Evolutionary conservation across 2,797 vertebrate species (phyloP), one percentile per base, ranked within the genome.

Genomic region (Euthynnus affinis): DNA sequence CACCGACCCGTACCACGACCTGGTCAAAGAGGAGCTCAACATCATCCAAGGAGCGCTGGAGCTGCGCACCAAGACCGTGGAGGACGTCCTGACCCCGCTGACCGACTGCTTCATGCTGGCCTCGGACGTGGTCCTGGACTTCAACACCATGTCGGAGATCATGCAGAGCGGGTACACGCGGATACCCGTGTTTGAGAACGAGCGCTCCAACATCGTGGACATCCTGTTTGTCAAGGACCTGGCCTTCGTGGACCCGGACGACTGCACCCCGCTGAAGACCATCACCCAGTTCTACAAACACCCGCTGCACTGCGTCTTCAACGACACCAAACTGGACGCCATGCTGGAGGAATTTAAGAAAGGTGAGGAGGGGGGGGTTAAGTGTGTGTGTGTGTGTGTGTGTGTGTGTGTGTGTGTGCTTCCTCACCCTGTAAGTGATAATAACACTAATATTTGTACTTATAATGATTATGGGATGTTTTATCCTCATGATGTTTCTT

Each of bases 301-400:
- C 76, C 97, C 97, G 3, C 94, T 99, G 83, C 98, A 99, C 94
- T 98, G 96, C 67, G 98, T 99, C 82, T 99, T 99, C 95, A 97
- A 97, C 4, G 98, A 99, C 90, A 98, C 97, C 0, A 97, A 97
- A 13, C 95, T 99, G 81, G 98, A 99, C 86, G 96, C 97, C 0
- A 97, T 99, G 93, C 94, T 99, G 56, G 97, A 99, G 91, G 98
- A 99, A 93, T 99, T 99, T 92, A 99, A 99, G 93, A 99, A 99
- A 96, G 98, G 98, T 99, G 93, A 96, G 96, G 9, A 2, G 48
- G 66, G 12, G 13, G 61, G 48, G 23, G n/a, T 17, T 23, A 4
- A 27, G 29, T 14, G 46, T 0, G 60, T 44, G 42, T 4, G 23
- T 13, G 46, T 60, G 25, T 66, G 55, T 20, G 37, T 71, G 40